A percentile compares a stretch with the other conserved stretches of the same genome.
Conservation (phyloP, 1,140 invertebrate genomes). For the Diorhabda sublineata region DNA sequence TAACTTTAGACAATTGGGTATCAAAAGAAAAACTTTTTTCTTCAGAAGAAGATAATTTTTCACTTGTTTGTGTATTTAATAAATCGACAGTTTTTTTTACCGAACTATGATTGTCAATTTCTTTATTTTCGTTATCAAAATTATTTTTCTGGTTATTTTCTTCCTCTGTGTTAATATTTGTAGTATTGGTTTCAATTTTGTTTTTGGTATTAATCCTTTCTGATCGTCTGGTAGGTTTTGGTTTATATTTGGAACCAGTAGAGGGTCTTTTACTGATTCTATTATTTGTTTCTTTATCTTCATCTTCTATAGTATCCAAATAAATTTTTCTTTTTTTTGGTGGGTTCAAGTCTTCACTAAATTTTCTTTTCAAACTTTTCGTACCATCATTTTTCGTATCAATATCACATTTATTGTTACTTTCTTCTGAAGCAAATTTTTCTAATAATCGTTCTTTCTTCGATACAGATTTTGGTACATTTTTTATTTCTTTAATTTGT, state of each 20-base stretch:
- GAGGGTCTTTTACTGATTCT: background rate
- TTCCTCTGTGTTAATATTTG: background rate
- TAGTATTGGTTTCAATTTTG: background rate
- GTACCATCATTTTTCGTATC: background rate
- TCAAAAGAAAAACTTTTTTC: too few species aligned
- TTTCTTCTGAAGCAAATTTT: background rate
- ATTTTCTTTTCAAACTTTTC: background rate
- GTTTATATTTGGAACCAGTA: background rate
- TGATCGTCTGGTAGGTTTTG: background rate
- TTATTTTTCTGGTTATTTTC: background rate
- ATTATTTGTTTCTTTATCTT: background rate
- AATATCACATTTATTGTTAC: background rate
- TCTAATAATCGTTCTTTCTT: background rate
- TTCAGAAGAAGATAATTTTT: too few species aligned
- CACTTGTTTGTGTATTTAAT: background rate
- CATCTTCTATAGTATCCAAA: background rate
- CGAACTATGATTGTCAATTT: background rate
- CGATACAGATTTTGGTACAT: background rate
- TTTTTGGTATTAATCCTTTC: background rate
- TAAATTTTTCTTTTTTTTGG: constrained; percentile 1
- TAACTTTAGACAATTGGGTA: background rate
- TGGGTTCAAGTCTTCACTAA: background rate
- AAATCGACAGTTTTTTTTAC: background rate
- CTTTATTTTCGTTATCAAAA: background rate
- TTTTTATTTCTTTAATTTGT: too few species aligned